phyloP scores from a whole-genome alignment of 1,140 invertebrate genomes.

The Drosophila lacertosa region DNA sequence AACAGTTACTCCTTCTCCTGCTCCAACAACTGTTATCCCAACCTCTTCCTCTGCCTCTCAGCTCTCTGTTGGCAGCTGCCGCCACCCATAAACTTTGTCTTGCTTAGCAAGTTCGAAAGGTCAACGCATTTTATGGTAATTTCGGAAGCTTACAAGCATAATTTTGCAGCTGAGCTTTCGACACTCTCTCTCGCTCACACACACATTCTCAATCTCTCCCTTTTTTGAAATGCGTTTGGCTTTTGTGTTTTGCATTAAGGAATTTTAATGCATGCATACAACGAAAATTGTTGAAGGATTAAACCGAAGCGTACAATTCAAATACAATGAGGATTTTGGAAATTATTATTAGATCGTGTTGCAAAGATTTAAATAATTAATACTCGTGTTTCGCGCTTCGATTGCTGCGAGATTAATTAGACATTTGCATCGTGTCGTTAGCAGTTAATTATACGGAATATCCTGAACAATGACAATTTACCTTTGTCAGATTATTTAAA shows the following conservation, averaged over 20 bases:
- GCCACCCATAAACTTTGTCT: conserved; percentile 19
- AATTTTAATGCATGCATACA: conserved; percentile 42
- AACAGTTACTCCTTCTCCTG: conserved; percentile 7
- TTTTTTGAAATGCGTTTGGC: conserved; percentile 1
- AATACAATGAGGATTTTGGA: conserved; percentile 21
- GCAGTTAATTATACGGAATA: too few relatives aligned
- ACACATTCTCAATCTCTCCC: not conserved
- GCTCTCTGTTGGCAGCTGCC: not conserved
- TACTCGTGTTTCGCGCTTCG: conserved; percentile 17
- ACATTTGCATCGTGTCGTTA: too few relatives aligned
- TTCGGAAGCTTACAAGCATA: conserved; percentile 63
- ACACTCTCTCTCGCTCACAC: not conserved
- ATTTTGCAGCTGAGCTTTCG: conserved; percentile 55
- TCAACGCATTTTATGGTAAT: conserved; percentile 64
- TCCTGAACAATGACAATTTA: too few relatives aligned
- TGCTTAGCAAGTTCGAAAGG: conserved; percentile 49
- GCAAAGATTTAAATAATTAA: conserved; percentile 26
- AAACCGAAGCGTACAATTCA: conserved; percentile 34
- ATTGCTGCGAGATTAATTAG: conserved; percentile 1
- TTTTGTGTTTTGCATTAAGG: conserved; percentile 31
- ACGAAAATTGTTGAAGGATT: conserved; percentile 35
- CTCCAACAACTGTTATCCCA: not conserved
- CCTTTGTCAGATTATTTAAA: too few relatives aligned
- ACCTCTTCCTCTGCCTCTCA: not conserved
- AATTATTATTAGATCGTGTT: conserved; percentile 20